Evolutionary conservation across 2,797 vertebrate genomes (phyloP), one percentile per base, ranked within the genome.

Genomic region (Phaenicophaeus curvirostris): DNA sequence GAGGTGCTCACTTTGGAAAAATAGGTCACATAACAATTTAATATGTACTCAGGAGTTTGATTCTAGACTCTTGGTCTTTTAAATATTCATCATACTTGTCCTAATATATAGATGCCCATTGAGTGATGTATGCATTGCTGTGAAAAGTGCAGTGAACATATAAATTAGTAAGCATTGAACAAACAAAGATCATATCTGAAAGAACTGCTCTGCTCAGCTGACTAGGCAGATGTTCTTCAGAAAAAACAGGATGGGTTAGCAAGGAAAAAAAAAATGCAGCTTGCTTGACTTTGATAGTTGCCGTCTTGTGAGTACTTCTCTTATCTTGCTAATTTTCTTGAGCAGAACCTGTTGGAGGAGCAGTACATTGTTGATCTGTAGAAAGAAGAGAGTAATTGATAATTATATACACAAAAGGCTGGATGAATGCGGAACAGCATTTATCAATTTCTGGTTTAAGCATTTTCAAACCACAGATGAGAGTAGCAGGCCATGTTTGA

Each of bases 11-110:
- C 37, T 84, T 85, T 24, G 44, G 66, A 93, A 89, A 95, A 95
- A 69, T 54, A 86, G 92, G 85, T 93, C 93, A 84, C 0, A 0
- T 35, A 94, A 41, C 80, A 78, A 93, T 95, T 88, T 66, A 78
- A 37, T 86, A 23, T 94, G 69, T 80, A 75, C 54, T 95, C 20
- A 85, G 51, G 79, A 68, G 58, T 68, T 80, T 89, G 46, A 50
- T 75, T 92, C 48, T 35, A 67, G 79, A 66, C 44, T 68, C 41
- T 18, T 55, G 37, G 9, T 89, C 74, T 75, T 85, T 94, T 55
- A 95, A 95, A 93, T 92, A 95, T 95, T 94, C 31, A 93, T 95
- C 51, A 23, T 44, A 31, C 44, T 81, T 66, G 58, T 68, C 79
- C 72, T 92, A 66, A 58, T 83, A 55, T 15, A 39, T 58, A 80